Base-by-base conservation (phyloP, 2,797 vertebrate species). In the Sphenodon punctatus region DNA sequence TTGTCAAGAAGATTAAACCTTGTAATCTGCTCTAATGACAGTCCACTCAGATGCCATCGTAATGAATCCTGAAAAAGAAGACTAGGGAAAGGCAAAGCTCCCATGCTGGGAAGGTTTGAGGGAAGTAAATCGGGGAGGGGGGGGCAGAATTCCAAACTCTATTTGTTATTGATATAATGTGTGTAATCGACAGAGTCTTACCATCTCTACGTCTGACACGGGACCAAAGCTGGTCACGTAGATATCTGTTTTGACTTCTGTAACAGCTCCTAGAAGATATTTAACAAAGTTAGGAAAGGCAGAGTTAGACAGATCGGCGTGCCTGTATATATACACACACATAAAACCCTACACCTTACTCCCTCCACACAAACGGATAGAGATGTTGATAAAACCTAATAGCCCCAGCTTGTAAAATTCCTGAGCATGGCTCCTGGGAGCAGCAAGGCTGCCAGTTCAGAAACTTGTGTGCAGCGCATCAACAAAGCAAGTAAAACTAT, bases 181-280 rank as follows among this genome's bases (percentile, higher is more conserved):
- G 20, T 11, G 12, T 13, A 23, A 22, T 34, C 22, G 12, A 10
- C 5, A 11, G 11, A 17, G n/a, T 27, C 97, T 82, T 95, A 99
- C 98, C 98, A 99, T 99, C 94, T 99, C 98, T 92, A 99, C 98
- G 79, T 99, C 98, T 68, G 98, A 99, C 79, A 99, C 98, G 0
- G 98, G 98, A 78, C 98, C 99, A 84, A 99, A 99, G 94, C 99
- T 99, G 76, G 98, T 99, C 92, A 99, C 98, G 27, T 99, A 99
- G 93, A 99, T 99, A 89, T 99, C 98, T 3, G 98, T 99, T 96
- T 99, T 99, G 71, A 99, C 98, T 92, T 99, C 98, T 7, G 98
- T 99, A 89, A 99, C 98, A 77, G 97, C 95, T 88, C 97, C 99
- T 99, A 89, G 71, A 46, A 94, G 91, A 88, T 72, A 84, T 10